phyloP scores from a whole-genome alignment of 2,797 vertebrate species.

The Sylvilagus floridanus region DNA sequence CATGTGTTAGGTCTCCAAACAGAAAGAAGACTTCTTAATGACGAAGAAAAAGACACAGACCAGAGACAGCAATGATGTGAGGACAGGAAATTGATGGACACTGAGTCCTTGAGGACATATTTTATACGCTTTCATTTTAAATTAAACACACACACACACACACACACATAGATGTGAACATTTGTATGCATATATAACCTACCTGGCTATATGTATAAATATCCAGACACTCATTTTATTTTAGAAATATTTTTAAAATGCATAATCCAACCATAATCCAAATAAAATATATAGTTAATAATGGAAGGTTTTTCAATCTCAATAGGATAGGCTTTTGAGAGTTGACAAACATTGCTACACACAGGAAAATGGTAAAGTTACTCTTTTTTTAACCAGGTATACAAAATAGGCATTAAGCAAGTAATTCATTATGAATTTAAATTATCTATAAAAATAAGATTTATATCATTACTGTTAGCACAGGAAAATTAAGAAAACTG shows the following conservation, averaged over 20 bases:
- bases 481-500: conserved; percentile 8
- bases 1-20: neutral
- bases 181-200: neutral
- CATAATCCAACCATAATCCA: conserved; percentile 1
- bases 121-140: conserved; percentile 10
- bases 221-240: neutral
- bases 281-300: neutral
- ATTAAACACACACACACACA: neutral
- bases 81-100: neutral
- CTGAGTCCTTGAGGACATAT: neutral
- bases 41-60: neutral
- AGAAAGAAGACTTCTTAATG: neutral
- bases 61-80: conserved; percentile 4
- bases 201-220: neutral
- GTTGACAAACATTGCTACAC: conserved; percentile 5
- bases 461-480: conserved; percentile 14
- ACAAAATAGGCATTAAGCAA: neutral
- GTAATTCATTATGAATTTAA: neutral
- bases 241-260: neutral
- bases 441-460: conserved; percentile 11
- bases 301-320: neutral
- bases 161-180: neutral
- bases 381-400: neutral
- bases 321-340: neutral
- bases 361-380: neutral